These are phyloP conservation scores for Dendrophyllia cribrosa DNA, from an alignment of 64 coral and sea anemone genomes.

Conservation along the genomic window DNA sequence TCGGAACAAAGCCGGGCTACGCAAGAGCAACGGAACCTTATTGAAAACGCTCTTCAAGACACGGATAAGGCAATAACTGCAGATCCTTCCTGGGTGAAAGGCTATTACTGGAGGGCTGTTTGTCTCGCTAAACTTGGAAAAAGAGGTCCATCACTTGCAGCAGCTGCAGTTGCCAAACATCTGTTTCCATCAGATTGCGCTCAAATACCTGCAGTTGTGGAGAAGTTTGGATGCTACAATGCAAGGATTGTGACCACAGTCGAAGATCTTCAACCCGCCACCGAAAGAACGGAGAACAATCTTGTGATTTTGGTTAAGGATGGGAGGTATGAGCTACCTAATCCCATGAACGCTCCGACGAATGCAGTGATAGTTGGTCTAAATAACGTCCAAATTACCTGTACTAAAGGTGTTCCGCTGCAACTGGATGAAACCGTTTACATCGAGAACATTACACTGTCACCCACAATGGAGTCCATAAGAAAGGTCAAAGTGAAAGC, in stretches of 20 bases:
- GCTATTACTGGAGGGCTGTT: background rate
- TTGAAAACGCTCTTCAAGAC: background rate
- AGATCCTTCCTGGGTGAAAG: conserved; percentile 13
- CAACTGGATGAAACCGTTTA: background rate
- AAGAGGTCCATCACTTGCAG: conserved; percentile 15
- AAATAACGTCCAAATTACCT: background rate
- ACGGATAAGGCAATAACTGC: background rate
- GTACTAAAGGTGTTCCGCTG: background rate
- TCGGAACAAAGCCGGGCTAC: background rate
- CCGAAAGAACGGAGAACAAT: background rate
- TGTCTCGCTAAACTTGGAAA: background rate
- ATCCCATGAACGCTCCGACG: background rate
- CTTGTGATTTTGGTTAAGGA: conserved; percentile 4
- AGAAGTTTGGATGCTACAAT: background rate
- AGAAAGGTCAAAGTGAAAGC: background rate
- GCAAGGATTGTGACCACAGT: background rate
- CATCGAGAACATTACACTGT: conserved; percentile 9
- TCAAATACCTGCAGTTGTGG: background rate
- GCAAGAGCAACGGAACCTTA: too few relatives aligned
- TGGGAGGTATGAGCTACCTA: background rate
- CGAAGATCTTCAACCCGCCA: background rate
- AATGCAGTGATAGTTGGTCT: conserved; percentile 1
- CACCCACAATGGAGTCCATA: background rate
- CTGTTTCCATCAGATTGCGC: background rate
- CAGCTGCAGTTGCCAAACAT: background rate